Evolutionary conservation across 2,888 invertebrate species (phyloP).

Genomic region (Oxytorus armatus): DNA sequence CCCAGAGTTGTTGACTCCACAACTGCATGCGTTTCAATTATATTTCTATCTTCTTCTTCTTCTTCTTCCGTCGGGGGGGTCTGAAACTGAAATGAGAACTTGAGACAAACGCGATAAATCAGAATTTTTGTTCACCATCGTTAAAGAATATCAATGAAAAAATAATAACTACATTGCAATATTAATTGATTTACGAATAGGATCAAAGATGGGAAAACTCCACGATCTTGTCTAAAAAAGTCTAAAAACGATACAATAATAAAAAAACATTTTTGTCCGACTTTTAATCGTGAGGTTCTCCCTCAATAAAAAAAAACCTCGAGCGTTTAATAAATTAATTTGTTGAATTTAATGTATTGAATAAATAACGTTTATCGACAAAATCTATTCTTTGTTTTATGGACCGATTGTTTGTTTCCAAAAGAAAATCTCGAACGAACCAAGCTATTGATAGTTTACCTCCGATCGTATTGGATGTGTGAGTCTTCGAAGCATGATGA

Average conservation of each 20-base stretch:
- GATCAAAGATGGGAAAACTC: no score
- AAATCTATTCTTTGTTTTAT: neutral
- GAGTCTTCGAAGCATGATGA: conserved; percentile 50
- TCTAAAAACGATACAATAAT: no score
- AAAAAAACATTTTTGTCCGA: no score
- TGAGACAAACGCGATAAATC: neutral
- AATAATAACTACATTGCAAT: no score
- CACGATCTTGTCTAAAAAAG: no score
- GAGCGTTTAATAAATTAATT: no score
- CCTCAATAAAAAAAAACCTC: no score
- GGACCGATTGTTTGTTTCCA: neutral
- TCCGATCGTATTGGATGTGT: neutral
- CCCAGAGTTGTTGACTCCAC: neutral
- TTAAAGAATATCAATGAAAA: neutral
- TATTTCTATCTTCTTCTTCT: conserved; percentile 23
- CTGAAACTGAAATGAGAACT: conserved; percentile 26
- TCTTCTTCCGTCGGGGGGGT: neutral
- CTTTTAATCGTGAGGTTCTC: no score
- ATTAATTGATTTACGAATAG: no score
- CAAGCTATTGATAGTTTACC: neutral
- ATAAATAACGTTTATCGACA: neutral
- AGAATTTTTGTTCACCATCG: neutral
- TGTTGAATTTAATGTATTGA: neutral
- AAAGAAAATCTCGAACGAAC: neutral
- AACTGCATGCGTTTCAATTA: no score